Evolutionary conservation across 2,888 invertebrate species (phyloP).

Genomic region (Mesodorylaimus sp.): DNA sequence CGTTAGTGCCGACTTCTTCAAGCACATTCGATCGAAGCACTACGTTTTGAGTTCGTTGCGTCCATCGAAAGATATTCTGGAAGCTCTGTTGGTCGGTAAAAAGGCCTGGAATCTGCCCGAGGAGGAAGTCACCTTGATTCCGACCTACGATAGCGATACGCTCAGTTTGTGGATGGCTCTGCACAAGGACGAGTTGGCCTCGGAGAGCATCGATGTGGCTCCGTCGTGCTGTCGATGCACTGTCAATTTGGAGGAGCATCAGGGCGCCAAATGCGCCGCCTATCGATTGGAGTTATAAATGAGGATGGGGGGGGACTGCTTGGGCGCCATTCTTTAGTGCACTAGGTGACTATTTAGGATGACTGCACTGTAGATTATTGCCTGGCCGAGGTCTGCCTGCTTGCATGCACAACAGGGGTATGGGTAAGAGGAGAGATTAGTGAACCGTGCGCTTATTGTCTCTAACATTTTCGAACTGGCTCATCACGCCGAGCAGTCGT

Average conservation of each 20-base stretch:
- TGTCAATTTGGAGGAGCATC: constrained; percentile 89
- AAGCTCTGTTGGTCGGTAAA: constrained; percentile 79
- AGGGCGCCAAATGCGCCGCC: constrained; percentile 76
- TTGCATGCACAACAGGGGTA: no score
- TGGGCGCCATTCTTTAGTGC: no score
- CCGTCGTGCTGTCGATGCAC: constrained; percentile 71
- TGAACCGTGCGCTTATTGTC: no score
- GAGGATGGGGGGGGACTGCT: no score
- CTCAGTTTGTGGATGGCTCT: constrained; percentile 90
- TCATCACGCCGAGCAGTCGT: no score
- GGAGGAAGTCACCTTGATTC: constrained; percentile 84
- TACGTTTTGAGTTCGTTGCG: constrained; percentile 54
- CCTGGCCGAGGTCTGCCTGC: no score
- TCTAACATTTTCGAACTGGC: no score
- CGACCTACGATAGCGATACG: constrained; percentile 89
- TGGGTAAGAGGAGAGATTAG: no score
- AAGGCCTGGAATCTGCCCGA: constrained; percentile 53
- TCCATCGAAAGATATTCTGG: constrained; percentile 77
- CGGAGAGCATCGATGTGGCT: constrained; percentile 77
- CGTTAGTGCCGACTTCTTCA: neutral
- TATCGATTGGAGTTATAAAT: constrained; percentile 93
- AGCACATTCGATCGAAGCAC: neutral
- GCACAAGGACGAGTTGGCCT: constrained; percentile 74
- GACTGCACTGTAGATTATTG: no score
- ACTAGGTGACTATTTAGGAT: no score